These are phyloP conservation scores for Lepus americanus DNA, from an alignment of 2,113 vertebrate species.

Conservation along the genomic window DNA sequence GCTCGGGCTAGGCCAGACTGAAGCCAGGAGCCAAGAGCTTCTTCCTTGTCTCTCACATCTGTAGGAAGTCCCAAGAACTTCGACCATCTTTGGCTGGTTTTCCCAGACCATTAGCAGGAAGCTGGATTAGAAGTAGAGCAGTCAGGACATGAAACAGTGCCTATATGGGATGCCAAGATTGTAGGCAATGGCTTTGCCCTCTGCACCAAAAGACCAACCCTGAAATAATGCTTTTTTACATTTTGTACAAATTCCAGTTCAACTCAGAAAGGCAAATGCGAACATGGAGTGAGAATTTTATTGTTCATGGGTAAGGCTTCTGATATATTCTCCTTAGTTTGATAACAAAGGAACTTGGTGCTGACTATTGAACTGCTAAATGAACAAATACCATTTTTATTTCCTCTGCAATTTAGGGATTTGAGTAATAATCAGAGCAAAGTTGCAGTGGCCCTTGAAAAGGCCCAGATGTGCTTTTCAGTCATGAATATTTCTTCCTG, in stretches of 20 bases:
- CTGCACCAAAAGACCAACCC: no score
- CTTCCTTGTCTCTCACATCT: no score
- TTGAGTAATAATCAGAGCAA: conserved; percentile 44
- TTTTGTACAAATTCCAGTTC: neutral
- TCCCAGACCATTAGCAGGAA: no score
- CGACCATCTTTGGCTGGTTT: no score
- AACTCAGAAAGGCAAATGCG: neutral
- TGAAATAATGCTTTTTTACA: neutral
- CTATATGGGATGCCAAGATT: no score
- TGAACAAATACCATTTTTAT: conserved; percentile 34
- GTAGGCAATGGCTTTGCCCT: no score
- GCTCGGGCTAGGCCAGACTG: no score
- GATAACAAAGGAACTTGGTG: conserved; percentile 33
- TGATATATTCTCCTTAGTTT: conserved; percentile 29
- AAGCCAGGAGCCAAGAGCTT: no score
- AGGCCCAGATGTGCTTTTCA: neutral
- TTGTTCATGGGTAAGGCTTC: neutral
- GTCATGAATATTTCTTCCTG: neutral
- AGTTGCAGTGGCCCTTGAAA: conserved; percentile 9
- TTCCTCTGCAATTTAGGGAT: conserved; percentile 46
- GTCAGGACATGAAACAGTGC: no score
- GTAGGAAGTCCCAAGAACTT: no score
- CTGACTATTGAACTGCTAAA: conserved; percentile 27
- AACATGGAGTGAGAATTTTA: neutral
- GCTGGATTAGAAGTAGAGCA: no score